Conservation (phyloP, 2,113 vertebrate genomes). For the Cololabis saira region DNA sequence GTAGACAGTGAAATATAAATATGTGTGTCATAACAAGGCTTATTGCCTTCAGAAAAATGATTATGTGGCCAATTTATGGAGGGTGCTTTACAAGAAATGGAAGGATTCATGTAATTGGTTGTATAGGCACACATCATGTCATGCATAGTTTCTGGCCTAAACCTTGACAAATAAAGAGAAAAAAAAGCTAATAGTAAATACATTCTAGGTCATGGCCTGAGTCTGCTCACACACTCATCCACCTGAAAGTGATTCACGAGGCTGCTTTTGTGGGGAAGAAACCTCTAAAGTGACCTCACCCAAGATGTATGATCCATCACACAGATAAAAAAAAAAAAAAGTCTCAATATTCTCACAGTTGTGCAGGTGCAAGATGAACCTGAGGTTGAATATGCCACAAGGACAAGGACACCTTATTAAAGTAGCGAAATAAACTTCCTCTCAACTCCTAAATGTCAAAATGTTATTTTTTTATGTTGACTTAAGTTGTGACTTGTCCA, state of each 20-base stretch:
- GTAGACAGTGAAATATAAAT: slow-evolving; percentile 47
- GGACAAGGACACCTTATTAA: neutral
- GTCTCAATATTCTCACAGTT: slow-evolving; percentile 5
- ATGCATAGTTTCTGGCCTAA: slow-evolving; percentile 5
- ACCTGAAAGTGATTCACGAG: neutral
- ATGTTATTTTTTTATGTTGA: too few relatives aligned
- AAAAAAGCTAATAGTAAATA: neutral
- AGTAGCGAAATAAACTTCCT: neutral
- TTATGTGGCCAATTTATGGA: slow-evolving; percentile 51
- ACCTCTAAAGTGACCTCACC: neutral
- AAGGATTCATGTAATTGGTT: slow-evolving; percentile 20
- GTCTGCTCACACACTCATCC: neutral
- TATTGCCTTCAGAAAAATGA: slow-evolving; percentile 23
- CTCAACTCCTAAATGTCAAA: too few relatives aligned
- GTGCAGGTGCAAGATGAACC: neutral
- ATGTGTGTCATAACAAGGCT: slow-evolving; percentile 45
- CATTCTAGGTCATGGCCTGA: neutral
- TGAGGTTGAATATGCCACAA: too few relatives aligned
- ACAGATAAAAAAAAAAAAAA: slow-evolving; percentile 28
- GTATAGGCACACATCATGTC: neutral
- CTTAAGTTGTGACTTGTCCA: too few relatives aligned
- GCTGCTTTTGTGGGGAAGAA: slow-evolving; percentile 10
- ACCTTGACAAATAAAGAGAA: neutral
- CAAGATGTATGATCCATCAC: slow-evolving; percentile 6
- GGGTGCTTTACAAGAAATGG: slow-evolving; percentile 18